Evolutionary conservation across 2,888 invertebrate genomes (phyloP), one percentile per base, ranked within the genome.

Genomic region (Agrilus mali): DNA sequence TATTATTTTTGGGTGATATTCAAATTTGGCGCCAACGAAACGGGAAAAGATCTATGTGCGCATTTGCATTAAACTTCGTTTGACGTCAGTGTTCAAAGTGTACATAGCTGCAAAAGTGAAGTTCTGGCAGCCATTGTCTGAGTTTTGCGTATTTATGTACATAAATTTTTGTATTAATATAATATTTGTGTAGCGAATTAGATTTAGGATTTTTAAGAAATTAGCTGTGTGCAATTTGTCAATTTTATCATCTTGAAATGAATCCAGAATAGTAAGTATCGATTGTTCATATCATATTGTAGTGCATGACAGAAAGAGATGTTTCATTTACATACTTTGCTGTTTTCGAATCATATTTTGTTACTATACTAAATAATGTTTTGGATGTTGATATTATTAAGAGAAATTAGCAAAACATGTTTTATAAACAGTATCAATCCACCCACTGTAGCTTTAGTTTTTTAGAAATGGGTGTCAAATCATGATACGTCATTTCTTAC

Each of bases 251-350:
- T 27, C 36, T 40, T 41, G 37, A 47, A 59, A 83, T 85, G 83
- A 83, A 83, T 78, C 84, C 84, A 60, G 84, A 85, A 78, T 85
- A 84, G 84, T 85, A 71, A 84, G 84, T 80, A 75, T 68, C 58
- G 60, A 61, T 63, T 64, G 61, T 64, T 57, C 20, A n/a, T 13
- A 36, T 20, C 38, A 38, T 27, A 12, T 20, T 17, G 27, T 22
- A 22, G 22, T 27, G 5, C 27, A 10, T 27, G 27, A 27, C 27
- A 27, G 27, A 4, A 27, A 27, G 27, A 27, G 27, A 10, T 22
- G 22, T 27, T 27, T 27, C 10, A 27, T 27, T 27, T 27, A 4
- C 27, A 27, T 27, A 27, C 10, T 8, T 27, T 10, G 27, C 27
- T 27, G 27, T 10, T 27, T 27, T 27, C 27, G 27, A 27, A 27